These are phyloP conservation scores for Pristionchus mayeri DNA, from an alignment of 2,888 invertebrate genomes.

Conservation along the genomic window DNA sequence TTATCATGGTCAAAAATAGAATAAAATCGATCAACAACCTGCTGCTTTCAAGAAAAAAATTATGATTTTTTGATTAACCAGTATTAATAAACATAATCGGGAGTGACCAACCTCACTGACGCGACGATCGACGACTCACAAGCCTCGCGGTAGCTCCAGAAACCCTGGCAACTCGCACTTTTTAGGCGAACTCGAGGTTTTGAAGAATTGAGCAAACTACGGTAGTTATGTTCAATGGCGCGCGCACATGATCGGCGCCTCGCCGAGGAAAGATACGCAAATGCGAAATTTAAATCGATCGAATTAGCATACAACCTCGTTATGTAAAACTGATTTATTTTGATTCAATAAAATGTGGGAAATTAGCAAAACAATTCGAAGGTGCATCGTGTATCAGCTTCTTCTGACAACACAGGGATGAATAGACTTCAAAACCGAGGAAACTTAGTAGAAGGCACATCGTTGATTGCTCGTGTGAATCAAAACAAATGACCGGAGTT, in stretches of 20 bases:
- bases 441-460: background rate
- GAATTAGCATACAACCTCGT: background rate
- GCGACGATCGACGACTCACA: slow-evolving; percentile 21
- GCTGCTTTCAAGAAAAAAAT: too few species aligned
- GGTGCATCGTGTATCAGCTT: background rate
- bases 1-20: too few species aligned
- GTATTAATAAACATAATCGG: background rate
- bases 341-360: background rate
- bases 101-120: background rate
- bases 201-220: background rate
- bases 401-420: background rate
- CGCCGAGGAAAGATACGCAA: background rate
- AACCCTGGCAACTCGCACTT: background rate
- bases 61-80: too few species aligned
- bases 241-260: background rate
- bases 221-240: background rate
- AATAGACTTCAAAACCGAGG: background rate
- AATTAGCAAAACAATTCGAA: background rate
- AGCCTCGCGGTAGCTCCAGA: background rate
- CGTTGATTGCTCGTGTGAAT: background rate
- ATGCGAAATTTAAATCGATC: background rate
- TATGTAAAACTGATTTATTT: too few species aligned
- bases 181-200: background rate
- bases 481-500: background rate
- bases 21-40: too few species aligned